Percentiles rank a stretch among this genome's conserved stretches.
Evolutionary conservation across 2,797 vertebrate genomes (phyloP).

Genomic region (Zenarchopterus dispar): DNA sequence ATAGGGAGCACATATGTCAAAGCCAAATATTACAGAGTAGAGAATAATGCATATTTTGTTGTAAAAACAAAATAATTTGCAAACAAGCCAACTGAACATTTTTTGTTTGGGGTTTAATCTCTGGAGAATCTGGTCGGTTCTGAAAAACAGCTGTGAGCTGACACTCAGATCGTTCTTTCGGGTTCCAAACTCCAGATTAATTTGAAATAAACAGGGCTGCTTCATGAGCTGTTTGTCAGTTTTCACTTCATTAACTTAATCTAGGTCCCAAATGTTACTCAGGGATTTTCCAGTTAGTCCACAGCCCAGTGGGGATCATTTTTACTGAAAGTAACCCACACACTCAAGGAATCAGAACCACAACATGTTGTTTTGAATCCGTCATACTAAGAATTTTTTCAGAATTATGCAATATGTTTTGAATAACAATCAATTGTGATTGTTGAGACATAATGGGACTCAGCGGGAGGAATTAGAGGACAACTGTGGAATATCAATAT

Average conservation of each 20-base stretch:
- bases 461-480: not conserved
- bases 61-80: not conserved
- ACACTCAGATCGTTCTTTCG: not conserved
- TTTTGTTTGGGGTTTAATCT: not conserved
- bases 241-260: constrained; percentile 12
- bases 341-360: constrained; percentile 13
- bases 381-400: not conserved
- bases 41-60: not conserved
- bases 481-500: not conserved
- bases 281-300: not conserved
- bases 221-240: not conserved
- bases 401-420: constrained; percentile 52
- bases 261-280: constrained; percentile 10
- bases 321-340: constrained; percentile 19
- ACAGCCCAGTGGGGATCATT: constrained; percentile 7
- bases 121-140: not conserved
- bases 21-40: not conserved
- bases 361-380: constrained; percentile 6
- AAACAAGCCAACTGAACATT: not conserved
- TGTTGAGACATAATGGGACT: constrained; percentile 4
- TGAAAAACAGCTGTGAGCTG: constrained; percentile 7
- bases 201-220: not conserved
- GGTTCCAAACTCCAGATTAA: not conserved
- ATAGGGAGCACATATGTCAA: not conserved
- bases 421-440: constrained; percentile 33